These are phyloP conservation scores for Agrochola macilenta DNA, from an alignment of 2,888 invertebrate genomes.

Conservation along the genomic window DNA sequence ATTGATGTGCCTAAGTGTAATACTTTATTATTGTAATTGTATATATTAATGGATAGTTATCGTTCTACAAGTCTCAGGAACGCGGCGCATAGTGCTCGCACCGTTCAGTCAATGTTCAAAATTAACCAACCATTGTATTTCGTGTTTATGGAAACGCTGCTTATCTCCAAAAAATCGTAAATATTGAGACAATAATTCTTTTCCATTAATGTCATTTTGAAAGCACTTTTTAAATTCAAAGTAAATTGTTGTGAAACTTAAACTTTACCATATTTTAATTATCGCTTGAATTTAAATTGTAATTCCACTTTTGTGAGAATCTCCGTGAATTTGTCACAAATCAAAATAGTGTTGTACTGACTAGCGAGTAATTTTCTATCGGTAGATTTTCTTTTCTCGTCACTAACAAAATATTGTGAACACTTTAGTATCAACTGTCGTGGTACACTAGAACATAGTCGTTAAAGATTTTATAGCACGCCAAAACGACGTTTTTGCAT, in stretches of 20 bases:
- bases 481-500: slow-evolving; percentile 80
- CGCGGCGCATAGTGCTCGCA: slow-evolving; percentile 64
- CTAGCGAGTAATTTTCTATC: slow-evolving; percentile 80
- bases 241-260: slow-evolving; percentile 52
- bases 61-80: slow-evolving; percentile 77
- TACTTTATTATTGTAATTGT: slow-evolving; percentile 85
- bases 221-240: slow-evolving; percentile 56
- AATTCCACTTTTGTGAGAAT: slow-evolving; percentile 57
- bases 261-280: slow-evolving; percentile 56
- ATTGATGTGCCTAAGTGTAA: slow-evolving; percentile 91
- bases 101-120: slow-evolving; percentile 57
- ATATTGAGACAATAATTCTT: slow-evolving; percentile 77
- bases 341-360: slow-evolving; percentile 80
- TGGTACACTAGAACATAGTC: slow-evolving; percentile 75
- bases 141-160: slow-evolving; percentile 70
- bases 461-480: slow-evolving; percentile 82
- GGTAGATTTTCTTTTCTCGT: slow-evolving; percentile 70
- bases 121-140: slow-evolving; percentile 67
- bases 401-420: slow-evolving; percentile 68
- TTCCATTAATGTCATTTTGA: slow-evolving; percentile 48
- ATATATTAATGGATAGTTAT: slow-evolving; percentile 79
- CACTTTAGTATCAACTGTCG: slow-evolving; percentile 70
- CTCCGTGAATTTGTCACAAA: slow-evolving; percentile 68
- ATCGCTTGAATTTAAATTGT: slow-evolving; percentile 63
- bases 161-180: slow-evolving; percentile 70